Evolutionary conservation across 2,888 invertebrate genomes (phyloP).

Genomic region (Agrochola lota): DNA sequence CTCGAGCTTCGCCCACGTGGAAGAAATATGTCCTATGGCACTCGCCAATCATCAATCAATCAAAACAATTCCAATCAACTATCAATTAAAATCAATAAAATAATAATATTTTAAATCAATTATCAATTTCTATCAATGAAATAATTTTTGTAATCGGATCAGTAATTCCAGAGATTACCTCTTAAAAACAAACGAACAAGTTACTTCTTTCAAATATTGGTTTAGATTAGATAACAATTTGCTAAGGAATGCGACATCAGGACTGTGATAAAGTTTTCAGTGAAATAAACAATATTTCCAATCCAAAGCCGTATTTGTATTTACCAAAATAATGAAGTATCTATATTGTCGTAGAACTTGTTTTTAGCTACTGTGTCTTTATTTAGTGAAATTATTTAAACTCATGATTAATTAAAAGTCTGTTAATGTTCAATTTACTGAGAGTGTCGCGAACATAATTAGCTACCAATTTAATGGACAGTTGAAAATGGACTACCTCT

Average conservation of each 20-base stretch:
- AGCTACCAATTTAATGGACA: not conserved
- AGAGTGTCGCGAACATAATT: too few relatives aligned
- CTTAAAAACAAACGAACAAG: not conserved
- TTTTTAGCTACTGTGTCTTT: not conserved
- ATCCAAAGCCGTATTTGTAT: not conserved
- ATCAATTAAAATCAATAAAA: too few relatives aligned
- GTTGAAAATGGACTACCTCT: not conserved
- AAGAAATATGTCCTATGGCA: not conserved
- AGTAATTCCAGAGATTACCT: not conserved
- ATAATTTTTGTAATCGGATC: not conserved
- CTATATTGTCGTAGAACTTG: not conserved
- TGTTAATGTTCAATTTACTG: not conserved
- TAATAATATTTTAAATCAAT: too few relatives aligned
- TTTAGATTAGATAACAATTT: not conserved
- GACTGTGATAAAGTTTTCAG: not conserved
- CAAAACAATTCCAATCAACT: too few relatives aligned
- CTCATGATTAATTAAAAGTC: not conserved
- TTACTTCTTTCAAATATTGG: not conserved
- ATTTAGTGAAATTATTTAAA: not conserved
- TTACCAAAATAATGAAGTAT: slow-evolving; percentile 3
- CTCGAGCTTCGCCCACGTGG: too few relatives aligned
- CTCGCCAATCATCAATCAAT: too few relatives aligned
- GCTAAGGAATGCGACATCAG: not conserved
- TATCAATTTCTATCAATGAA: not conserved
- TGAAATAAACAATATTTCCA: slow-evolving; percentile 5